Conservation (phyloP, 2,113 vertebrate genomes). For the Glaucidium brasilianum region DNA sequence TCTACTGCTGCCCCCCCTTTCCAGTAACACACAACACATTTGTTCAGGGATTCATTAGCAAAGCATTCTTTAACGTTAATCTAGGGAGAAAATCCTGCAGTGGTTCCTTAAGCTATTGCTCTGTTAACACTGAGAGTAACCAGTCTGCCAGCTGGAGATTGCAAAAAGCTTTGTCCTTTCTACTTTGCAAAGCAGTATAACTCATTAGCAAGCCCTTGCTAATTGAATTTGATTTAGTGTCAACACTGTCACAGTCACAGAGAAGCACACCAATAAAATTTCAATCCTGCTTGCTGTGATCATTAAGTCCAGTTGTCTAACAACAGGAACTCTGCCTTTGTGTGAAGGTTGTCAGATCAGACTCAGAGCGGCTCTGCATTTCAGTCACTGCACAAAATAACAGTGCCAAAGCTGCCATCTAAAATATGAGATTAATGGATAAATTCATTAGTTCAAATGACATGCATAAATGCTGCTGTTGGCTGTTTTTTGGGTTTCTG, state of each 20-base stretch:
- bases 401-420: neutral
- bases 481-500: neutral
- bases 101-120: constrained; percentile 23
- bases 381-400: neutral
- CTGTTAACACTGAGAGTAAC: constrained; percentile 24
- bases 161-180: constrained; percentile 65
- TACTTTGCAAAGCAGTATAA: constrained; percentile 62
- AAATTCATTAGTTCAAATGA: constrained; percentile 24
- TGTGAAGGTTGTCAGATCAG: constrained; percentile 59
- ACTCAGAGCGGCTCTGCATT: constrained; percentile 21
- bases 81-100: constrained; percentile 54
- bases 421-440: constrained; percentile 24
- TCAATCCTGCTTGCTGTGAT: constrained; percentile 56
- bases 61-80: constrained; percentile 60
- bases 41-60: constrained; percentile 66
- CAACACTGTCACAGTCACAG: constrained; percentile 67
- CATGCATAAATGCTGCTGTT: constrained; percentile 7
- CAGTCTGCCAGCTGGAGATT: constrained; percentile 22
- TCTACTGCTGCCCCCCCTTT: neutral
- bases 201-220: constrained; percentile 74
- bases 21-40: constrained; percentile 6
- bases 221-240: constrained; percentile 82
- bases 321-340: constrained; percentile 60
- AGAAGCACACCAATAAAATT: constrained; percentile 67
- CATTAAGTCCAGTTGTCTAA: constrained; percentile 68